Base-by-base conservation (phyloP, 37 sponge, comb jelly and placozoan species). In the Ianthella basta region DNA sequence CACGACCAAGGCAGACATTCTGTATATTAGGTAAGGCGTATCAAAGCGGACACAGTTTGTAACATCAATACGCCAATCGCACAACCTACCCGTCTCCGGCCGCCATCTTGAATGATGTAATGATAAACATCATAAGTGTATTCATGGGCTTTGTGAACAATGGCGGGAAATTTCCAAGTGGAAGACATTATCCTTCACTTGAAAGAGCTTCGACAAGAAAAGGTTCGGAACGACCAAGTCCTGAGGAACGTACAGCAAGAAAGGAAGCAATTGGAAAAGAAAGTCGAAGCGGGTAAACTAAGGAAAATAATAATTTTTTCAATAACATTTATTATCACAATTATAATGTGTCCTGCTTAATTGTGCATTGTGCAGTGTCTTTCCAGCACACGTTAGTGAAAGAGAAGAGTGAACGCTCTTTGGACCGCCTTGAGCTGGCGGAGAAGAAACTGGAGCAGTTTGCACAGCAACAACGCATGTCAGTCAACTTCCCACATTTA, bases 131-230 rank as follows among this genome's bases (percentile, higher is more conserved):
- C 15, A 19, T 15, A 18, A 56, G 18, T 56, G 15, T 15, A 56
- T 56, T 56, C 59, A 18, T 56, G 59, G 59, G 59, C 59, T 64
- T 64, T 64, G 59, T 16, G 29, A 64, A 21, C 27, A 30, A 64
- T 8, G 12, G 27, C 27, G 66, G 66, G 29, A 16, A 16, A 30
- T 64, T 64, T 64, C 23, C 66, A 64, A 64, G 66, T 64, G 14
- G 66, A 64, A 64, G 29, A 64, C 14, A 64, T 64, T 64, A 29
- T 64, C 8, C 8, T 24, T 8, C 66, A 64, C 8, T 30, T 64
- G 29, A 64, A 64, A 64, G 66, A 64, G 23, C 66, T 64, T 64
- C 66, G 66, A 24, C 66, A 64, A 30, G 66, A 64, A 64, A 64
- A 64, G 66, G 23, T 30, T 20, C 23, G n/a, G 27, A 64, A 64